Evolutionary conservation across 2,888 invertebrate genomes (phyloP).

Genomic region (Priocnemis perturbator): DNA sequence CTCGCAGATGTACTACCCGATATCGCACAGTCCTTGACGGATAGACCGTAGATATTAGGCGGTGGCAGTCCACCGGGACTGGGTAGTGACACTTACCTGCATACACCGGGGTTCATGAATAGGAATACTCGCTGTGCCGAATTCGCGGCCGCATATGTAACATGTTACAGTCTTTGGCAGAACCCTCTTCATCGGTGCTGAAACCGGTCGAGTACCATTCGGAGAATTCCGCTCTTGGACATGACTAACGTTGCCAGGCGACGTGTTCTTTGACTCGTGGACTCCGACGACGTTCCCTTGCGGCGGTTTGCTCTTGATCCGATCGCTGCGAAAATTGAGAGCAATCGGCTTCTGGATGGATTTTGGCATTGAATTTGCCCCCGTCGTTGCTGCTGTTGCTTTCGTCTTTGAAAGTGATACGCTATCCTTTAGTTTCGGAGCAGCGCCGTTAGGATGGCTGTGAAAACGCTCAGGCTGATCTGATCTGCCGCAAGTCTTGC

Average conservation of each 20-base stretch:
- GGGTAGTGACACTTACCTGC: slow-evolving; percentile 74
- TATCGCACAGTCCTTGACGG: too few species aligned
- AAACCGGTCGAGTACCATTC: neutral
- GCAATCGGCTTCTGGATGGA: slow-evolving; percentile 77
- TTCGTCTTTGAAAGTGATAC: slow-evolving; percentile 22
- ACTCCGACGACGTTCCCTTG: too few species aligned
- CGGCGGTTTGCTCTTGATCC: slow-evolving; percentile 42
- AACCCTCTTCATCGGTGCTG: slow-evolving; percentile 49
- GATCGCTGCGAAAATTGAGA: slow-evolving; percentile 73
- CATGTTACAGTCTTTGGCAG: slow-evolving; percentile 76
- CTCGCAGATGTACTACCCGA: too few species aligned
- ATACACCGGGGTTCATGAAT: slow-evolving; percentile 83
- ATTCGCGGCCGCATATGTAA: slow-evolving; percentile 82
- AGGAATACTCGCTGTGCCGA: slow-evolving; percentile 80
- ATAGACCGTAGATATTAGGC: too few species aligned
- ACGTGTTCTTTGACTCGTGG: too few species aligned
- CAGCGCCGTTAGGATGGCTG: slow-evolving; percentile 75
- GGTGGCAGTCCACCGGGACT: too few species aligned
- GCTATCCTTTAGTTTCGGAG: slow-evolving; percentile 41
- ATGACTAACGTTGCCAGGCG: neutral
- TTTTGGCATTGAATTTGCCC: slow-evolving; percentile 63
- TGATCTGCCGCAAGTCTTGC: slow-evolving; percentile 81
- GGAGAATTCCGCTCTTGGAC: neutral
- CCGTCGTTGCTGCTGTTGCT: slow-evolving; percentile 35
- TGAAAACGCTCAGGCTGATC: slow-evolving; percentile 83